phyloP scores from a whole-genome alignment of 2,797 vertebrate genomes.

The Heteromormyrus szaboi region DNA sequence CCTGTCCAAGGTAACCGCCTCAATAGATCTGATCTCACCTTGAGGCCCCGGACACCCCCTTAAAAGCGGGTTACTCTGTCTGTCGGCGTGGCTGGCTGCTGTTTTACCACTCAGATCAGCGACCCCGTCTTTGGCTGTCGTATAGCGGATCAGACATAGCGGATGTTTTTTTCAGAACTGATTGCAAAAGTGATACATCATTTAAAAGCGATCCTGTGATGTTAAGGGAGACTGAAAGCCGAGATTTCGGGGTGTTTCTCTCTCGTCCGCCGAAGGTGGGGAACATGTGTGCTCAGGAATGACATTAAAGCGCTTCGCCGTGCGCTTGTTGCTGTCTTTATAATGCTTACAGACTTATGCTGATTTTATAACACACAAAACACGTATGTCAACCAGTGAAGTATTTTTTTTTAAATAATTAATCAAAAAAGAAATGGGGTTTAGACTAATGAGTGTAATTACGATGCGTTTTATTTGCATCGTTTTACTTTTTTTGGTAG shows the following conservation, averaged over 20 bases:
- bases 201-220: neutral
- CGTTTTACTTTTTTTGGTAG: neutral
- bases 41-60: neutral
- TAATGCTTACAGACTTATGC: neutral
- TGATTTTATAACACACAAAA: neutral
- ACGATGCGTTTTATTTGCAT: neutral
- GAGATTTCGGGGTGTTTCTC: neutral
- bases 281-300: neutral
- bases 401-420: neutral
- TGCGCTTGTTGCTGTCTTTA: neutral
- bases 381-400: neutral
- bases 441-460: neutral
- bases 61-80: constrained; percentile 7
- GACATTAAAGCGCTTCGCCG: neutral
- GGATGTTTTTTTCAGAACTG: neutral
- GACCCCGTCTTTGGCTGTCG: neutral
- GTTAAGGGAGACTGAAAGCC: neutral
- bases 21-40: neutral
- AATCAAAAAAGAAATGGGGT: neutral
- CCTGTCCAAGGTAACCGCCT: constrained; percentile 38
- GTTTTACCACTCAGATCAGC: neutral
- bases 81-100: neutral
- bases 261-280: neutral
- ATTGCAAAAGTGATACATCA: neutral
- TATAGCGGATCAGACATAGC: neutral